Evolutionary conservation across 2,888 invertebrate species (phyloP).

Genomic region (Andrena hattorfiana): DNA sequence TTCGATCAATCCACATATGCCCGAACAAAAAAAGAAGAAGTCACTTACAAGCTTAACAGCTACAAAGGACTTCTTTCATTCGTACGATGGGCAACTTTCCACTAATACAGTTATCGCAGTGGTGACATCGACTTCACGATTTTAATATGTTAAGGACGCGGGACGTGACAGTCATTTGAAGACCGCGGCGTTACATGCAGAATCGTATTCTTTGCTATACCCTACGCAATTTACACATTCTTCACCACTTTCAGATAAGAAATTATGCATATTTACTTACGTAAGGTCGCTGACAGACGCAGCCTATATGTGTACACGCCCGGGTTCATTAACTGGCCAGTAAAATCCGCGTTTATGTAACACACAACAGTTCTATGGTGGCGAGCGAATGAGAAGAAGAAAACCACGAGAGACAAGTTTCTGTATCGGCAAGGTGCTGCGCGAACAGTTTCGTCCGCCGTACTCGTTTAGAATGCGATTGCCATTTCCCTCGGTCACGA

Average conservation of each 20-base stretch:
- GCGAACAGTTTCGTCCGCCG: conserved; percentile 33
- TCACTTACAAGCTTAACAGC: too few species aligned
- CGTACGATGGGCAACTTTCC: too few species aligned
- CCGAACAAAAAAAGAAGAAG: too few species aligned
- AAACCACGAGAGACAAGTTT: conserved; percentile 46
- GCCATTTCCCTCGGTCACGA: conserved; percentile 29
- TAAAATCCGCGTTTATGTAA: conserved; percentile 80
- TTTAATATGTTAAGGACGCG: background rate
- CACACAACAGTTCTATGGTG: conserved; percentile 56
- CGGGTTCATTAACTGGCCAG: conserved; percentile 78
- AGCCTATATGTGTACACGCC: conserved; percentile 63
- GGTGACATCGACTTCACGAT: too few species aligned
- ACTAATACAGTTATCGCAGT: too few species aligned
- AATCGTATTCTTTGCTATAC: conserved; percentile 32
- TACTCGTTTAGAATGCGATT: conserved; percentile 21
- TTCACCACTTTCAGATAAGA: conserved; percentile 62
- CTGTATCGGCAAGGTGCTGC: conserved; percentile 51
- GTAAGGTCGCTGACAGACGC: conserved; percentile 69
- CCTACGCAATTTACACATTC: conserved; percentile 44
- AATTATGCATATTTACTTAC: conserved; percentile 77
- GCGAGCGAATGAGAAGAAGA: conserved; percentile 46
- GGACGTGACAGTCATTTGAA: background rate
- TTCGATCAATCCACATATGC: too few species aligned
- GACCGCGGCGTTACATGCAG: background rate
- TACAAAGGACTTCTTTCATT: too few species aligned